phyloP scores from a whole-genome alignment of 2,113 vertebrate species.

The Neoarius graeffei region DNA sequence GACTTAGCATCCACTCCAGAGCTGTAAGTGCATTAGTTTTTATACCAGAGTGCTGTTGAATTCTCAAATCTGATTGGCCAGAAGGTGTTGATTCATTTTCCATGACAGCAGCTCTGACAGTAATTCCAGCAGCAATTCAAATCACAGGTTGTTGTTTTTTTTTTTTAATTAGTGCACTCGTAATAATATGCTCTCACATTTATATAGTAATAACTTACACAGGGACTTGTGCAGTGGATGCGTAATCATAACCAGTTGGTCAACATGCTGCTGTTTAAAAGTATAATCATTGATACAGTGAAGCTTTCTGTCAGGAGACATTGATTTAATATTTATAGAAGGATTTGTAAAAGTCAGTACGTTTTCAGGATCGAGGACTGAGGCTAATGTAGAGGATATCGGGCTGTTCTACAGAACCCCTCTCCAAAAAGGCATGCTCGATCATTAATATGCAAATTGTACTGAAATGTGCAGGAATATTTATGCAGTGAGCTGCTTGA shows the following conservation, averaged over 20 bases:
- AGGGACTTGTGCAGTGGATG: background rate
- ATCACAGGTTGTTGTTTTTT: background rate
- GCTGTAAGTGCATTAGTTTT: background rate
- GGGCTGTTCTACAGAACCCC: background rate
- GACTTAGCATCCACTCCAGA: background rate
- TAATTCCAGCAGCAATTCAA: background rate
- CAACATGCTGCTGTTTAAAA: background rate
- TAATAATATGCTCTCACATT: background rate
- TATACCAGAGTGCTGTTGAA: background rate
- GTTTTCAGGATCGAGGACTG: background rate
- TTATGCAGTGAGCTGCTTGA: slow-evolving; percentile 32
- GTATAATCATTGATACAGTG: background rate
- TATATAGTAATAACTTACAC: background rate
- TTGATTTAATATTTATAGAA: background rate
- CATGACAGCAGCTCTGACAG: background rate
- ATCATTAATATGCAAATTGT: slow-evolving; percentile 44
- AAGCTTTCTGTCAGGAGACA: background rate
- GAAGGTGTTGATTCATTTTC: background rate
- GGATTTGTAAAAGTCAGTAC: background rate
- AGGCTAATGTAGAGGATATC: slow-evolving; percentile 1
- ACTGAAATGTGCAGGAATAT: slow-evolving; percentile 40
- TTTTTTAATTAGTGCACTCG: background rate
- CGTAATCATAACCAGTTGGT: background rate
- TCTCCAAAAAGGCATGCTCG: background rate
- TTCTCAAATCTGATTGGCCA: background rate